phyloP scores from a whole-genome alignment of 2,113 vertebrate genomes.

The Muscicapa adusta region DNA sequence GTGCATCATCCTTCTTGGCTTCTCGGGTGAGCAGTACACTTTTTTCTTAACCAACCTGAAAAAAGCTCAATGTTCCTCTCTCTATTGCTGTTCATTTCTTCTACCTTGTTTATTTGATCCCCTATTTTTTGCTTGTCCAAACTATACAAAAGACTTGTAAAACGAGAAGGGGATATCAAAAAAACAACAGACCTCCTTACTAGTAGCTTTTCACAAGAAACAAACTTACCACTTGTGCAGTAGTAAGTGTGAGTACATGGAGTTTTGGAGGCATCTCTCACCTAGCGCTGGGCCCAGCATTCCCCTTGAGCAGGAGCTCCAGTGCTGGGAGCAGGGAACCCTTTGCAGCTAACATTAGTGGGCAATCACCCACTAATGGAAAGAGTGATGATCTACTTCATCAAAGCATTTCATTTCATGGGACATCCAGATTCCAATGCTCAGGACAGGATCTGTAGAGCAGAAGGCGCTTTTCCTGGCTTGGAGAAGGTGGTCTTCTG shows the following conservation, averaged over 20 bases:
- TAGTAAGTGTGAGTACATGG: background rate
- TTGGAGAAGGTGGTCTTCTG: background rate
- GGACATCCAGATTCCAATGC: background rate
- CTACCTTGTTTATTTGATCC: background rate
- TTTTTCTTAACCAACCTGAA: background rate
- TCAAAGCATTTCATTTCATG: background rate
- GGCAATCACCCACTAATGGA: background rate
- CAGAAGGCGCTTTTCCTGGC: background rate
- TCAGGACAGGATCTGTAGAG: background rate
- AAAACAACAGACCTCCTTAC: fast-evolving
- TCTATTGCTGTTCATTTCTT: background rate
- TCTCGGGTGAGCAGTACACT: background rate
- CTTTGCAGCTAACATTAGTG: background rate
- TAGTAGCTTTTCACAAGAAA: background rate
- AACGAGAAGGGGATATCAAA: background rate
- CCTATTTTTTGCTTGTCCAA: background rate
- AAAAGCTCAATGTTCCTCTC: background rate
- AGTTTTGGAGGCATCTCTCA: background rate
- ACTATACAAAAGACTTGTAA: background rate
- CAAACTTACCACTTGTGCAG: background rate
- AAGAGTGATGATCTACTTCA: background rate
- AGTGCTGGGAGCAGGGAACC: background rate
- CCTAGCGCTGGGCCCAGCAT: background rate
- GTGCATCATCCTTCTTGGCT: background rate
- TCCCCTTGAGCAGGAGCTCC: background rate